phyloP scores from a whole-genome alignment of 2,797 vertebrate genomes.

The Enteromius mattozi region DNA sequence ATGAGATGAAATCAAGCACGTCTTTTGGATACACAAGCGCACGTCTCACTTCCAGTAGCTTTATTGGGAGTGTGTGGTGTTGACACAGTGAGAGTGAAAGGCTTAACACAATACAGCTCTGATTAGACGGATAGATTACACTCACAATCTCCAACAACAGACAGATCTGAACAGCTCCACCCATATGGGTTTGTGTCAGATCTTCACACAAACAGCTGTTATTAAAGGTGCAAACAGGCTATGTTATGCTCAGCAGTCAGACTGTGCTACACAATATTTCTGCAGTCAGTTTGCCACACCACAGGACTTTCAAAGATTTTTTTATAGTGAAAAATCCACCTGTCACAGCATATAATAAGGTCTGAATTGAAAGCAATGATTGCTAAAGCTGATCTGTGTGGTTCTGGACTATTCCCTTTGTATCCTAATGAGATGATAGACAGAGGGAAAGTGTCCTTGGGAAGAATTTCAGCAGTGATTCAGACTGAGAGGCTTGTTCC shows the following conservation, averaged over 20 bases:
- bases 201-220: neutral
- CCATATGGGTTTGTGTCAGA: neutral
- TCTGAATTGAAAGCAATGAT: neutral
- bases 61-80: neutral
- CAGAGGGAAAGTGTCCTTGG: neutral
- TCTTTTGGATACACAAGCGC: neutral
- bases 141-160: slow-evolving; percentile 19
- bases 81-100: slow-evolving; percentile 2
- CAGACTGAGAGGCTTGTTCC: slow-evolving; percentile 38
- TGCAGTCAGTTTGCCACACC: neutral
- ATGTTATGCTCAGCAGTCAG: no score
- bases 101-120: slow-evolving; percentile 14
- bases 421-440: neutral
- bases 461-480: slow-evolving; percentile 22
- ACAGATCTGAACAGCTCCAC: neutral
- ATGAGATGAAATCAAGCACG: neutral
- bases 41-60: neutral
- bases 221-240: neutral
- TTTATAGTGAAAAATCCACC: neutral
- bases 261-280: neutral
- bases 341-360: neutral
- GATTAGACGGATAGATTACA: slow-evolving; percentile 24
- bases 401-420: neutral
- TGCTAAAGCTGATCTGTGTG: neutral
- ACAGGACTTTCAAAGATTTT: neutral